A percentile compares a stretch with the other conserved stretches of the same genome.
These are phyloP conservation scores for Scolopax bukidnonensis DNA, from an alignment of 2,797 vertebrate genomes.

Conservation along the genomic window DNA sequence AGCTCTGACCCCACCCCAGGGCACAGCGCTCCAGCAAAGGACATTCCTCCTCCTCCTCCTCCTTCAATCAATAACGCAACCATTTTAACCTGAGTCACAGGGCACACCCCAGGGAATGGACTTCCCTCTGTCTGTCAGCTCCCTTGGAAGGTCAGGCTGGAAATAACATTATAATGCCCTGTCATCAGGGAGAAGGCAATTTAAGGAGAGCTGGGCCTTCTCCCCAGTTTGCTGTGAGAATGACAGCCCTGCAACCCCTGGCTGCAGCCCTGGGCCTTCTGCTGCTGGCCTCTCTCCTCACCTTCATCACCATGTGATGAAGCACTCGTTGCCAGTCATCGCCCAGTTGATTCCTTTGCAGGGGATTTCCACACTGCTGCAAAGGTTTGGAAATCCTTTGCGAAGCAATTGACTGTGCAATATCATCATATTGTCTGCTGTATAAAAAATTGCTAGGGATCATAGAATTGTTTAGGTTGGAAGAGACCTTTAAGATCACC, in stretches of 20 bases:
- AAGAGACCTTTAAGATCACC: too few relatives aligned
- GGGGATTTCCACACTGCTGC: not conserved
- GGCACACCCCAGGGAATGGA: rapidly evolving
- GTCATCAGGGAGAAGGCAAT: not conserved
- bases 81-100: rapidly evolving
- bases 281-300: rapidly evolving
- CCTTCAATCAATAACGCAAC: rapidly evolving
- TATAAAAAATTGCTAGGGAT: not conserved
- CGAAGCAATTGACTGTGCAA: not conserved
- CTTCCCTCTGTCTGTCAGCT: not conserved
- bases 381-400: not conserved
- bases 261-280: not conserved
- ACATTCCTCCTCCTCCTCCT: rapidly evolving
- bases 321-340: not conserved
- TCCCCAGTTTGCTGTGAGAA: not conserved
- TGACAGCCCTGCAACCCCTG: too few relatives aligned
- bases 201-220: not conserved
- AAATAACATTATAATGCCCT: not conserved
- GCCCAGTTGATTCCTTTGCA: not conserved
- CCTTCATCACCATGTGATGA: too few relatives aligned
- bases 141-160: not conserved
- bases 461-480: too few relatives aligned
- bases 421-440: not conserved
- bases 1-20: rapidly evolving
- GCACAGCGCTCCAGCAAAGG: rapidly evolving